Evolutionary conservation across 1,140 invertebrate species (phyloP).

Genomic region (Holcopasites calliopsidis): DNA sequence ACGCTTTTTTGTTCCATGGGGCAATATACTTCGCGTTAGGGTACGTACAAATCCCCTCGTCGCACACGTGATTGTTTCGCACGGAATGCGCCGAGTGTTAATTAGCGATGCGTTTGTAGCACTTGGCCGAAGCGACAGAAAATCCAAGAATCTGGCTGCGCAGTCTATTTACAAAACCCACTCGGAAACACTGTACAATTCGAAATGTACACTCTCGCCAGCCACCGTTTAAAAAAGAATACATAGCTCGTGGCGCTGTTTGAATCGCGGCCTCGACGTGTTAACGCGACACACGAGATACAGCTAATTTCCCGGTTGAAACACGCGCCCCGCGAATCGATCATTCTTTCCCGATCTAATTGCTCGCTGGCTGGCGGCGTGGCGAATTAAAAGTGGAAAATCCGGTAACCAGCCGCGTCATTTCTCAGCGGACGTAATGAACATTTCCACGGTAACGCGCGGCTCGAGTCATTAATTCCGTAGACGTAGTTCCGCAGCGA

Average conservation of each 20-base stretch:
- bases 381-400: constrained; percentile 39
- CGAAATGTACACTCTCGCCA: neutral
- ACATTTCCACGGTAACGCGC: constrained; percentile 46
- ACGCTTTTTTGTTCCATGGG: neutral
- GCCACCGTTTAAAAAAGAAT: no score
- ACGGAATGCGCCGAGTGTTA: no score
- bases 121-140: neutral
- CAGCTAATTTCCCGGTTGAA: constrained; percentile 28
- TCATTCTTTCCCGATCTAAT: constrained; percentile 37
- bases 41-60: neutral
- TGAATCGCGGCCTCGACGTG: neutral
- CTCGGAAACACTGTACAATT: neutral
- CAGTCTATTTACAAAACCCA: neutral
- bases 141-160: neutral
- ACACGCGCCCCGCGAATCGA: neutral
- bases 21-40: neutral
- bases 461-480: constrained; percentile 41
- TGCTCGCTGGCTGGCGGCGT: constrained; percentile 1
- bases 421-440: constrained; percentile 44
- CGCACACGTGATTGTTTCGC: neutral
- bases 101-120: neutral
- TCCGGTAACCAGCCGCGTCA: constrained; percentile 29
- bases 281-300: constrained; percentile 23
- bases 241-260: no score
- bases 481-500: constrained; percentile 41